Percentiles rank a stretch among this genome's conserved stretches.
These are phyloP conservation scores for Eptatretus burgeri DNA, from an alignment of 2,113 vertebrate genomes.

Conservation along the genomic window DNA sequence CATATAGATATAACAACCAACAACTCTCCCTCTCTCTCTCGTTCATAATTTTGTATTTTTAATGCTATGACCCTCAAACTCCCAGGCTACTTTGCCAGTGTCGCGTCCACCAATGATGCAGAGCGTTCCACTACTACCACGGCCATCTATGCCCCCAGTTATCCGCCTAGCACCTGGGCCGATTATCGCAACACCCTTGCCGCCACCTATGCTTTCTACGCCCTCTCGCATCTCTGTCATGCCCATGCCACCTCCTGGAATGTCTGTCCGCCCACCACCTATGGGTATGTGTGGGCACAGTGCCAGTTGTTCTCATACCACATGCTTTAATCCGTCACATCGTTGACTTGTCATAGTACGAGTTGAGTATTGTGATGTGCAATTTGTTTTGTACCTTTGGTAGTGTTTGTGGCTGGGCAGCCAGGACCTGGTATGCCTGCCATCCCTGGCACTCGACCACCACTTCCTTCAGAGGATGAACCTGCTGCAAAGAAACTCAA, in stretches of 20 bases:
- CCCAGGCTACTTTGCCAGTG: no score
- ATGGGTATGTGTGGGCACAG: conserved; percentile 76
- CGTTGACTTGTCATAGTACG: no score
- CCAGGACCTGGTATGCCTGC: conserved; percentile 40
- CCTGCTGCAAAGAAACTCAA: conserved; percentile 79
- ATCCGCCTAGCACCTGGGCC: conserved; percentile 54
- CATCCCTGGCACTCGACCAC: conserved; percentile 30
- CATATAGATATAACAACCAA: no score
- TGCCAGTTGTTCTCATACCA: not conserved
- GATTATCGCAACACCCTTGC: conserved; percentile 45
- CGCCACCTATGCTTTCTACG: conserved; percentile 46
- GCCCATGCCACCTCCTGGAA: conserved; percentile 70
- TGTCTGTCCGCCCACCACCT: conserved; percentile 63
- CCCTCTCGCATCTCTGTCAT: conserved; percentile 59
- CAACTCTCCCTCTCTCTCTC: no score
- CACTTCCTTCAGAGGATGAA: conserved; percentile 58
- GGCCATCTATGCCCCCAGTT: conserved; percentile 50
- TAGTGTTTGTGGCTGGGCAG: conserved; percentile 67
- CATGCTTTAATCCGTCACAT: no score
- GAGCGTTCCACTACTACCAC: conserved; percentile 53
- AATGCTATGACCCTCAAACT: no score
- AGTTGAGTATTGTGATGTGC: no score
- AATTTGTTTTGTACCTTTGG: not conserved
- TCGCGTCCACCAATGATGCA: conserved; percentile 60
- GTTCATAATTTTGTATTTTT: no score